Evolutionary conservation across 1,140 invertebrate genomes (phyloP).

Genomic region (Brachionus angularis): DNA sequence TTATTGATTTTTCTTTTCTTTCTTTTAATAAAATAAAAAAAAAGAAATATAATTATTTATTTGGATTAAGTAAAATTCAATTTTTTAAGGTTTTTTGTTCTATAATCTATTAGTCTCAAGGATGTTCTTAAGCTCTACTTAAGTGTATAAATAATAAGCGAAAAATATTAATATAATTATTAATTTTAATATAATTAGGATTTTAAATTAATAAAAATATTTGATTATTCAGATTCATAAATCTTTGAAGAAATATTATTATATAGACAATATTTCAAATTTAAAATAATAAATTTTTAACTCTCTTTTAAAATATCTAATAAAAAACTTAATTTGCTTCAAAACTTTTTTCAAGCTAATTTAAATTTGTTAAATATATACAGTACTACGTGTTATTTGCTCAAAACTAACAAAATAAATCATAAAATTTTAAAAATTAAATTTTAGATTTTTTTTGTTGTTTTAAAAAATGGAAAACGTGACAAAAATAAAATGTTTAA

Average conservation of each 20-base stretch:
- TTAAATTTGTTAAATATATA: neutral
- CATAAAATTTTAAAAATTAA: neutral
- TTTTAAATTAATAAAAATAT: no score
- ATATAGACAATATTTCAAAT: neutral
- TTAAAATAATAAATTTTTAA: neutral
- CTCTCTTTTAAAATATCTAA: no score
- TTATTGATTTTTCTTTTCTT: no score
- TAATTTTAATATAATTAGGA: no score
- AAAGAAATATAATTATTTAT: no score
- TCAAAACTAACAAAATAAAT: neutral
- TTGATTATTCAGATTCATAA: no score
- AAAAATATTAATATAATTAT: no score
- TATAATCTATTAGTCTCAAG: neutral
- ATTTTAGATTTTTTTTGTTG: neutral
- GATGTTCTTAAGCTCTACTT: neutral
- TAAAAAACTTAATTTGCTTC: no score
- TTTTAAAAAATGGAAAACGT: conserved; percentile 1
- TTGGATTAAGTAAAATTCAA: neutral
- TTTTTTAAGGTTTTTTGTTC: neutral
- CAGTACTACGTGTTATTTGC: neutral
- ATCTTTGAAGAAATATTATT: neutral
- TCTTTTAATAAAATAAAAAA: no score
- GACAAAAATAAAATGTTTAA: conserved; percentile 43
- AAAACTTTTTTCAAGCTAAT: neutral
- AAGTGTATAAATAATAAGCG: no score